A percentile compares a stretch with the other conserved stretches of the same genome.
Conservation (phyloP, 2,888 invertebrate species). For the Ormyrus labotus region DNA sequence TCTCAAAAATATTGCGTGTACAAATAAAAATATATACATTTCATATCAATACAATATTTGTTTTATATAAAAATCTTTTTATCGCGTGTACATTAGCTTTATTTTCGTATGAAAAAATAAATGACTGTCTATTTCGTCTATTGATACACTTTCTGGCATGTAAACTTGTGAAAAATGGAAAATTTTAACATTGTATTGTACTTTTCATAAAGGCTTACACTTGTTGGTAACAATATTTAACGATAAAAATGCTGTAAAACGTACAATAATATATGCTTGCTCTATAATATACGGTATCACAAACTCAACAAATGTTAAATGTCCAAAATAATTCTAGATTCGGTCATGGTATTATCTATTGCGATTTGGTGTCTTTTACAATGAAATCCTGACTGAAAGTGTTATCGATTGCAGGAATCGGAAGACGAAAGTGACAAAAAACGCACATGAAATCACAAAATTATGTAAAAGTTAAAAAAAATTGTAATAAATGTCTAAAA, state of each 20-base stretch:
- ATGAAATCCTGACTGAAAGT: constrained; percentile 3
- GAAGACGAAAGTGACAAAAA: constrained; percentile 33
- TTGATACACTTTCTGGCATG: constrained; percentile 7
- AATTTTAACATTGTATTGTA: constrained; percentile 34
- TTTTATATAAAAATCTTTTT: constrained; percentile 35
- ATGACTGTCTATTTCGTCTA: constrained; percentile 11
- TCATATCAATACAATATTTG: constrained; percentile 19
- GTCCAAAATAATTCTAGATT: constrained; percentile 10
- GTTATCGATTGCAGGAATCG: constrained; percentile 9
- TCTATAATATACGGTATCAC: constrained; percentile 45
- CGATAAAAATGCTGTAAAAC: constrained; percentile 46
- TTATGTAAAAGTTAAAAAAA: constrained; percentile 36
- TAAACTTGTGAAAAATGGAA: constrained; percentile 7
- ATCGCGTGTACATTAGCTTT: not conserved
- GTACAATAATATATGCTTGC: constrained; percentile 28
- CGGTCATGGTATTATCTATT: constrained; percentile 40
- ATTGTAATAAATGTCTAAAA: constrained; percentile 43
- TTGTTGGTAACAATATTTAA: constrained; percentile 44
- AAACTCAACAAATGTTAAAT: constrained; percentile 46
- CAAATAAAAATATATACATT: constrained; percentile 47
- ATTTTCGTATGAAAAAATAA: constrained; percentile 24
- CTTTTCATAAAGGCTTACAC: constrained; percentile 32
- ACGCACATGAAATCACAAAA: constrained; percentile 32
- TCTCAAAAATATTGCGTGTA: constrained; percentile 36
- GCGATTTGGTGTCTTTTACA: not conserved